Evolutionary conservation across 2,113 vertebrate species (phyloP).

Genomic region (Illadopsis cleaveri): DNA sequence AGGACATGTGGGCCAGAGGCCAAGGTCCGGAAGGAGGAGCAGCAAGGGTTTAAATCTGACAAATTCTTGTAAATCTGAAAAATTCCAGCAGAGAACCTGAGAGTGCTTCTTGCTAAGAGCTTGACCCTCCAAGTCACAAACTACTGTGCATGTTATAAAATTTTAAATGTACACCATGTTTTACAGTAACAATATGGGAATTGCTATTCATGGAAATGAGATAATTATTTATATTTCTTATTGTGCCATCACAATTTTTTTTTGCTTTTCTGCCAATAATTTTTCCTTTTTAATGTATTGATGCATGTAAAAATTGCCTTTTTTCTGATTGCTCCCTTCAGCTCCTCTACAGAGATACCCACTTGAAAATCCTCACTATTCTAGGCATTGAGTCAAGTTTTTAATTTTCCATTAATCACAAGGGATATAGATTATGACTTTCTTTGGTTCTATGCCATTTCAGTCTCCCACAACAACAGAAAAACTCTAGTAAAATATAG

Average conservation of each 20-base stretch:
- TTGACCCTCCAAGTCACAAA: background rate
- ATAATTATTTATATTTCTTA: background rate
- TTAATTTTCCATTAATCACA: background rate
- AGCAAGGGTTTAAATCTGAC: background rate
- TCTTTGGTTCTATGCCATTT: background rate
- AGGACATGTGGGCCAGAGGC: background rate
- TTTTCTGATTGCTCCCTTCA: background rate
- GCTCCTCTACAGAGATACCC: background rate
- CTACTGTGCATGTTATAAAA: background rate
- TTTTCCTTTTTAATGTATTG: background rate
- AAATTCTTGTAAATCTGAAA: background rate
- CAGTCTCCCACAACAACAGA: background rate
- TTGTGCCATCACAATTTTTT: background rate
- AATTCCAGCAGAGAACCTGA: background rate
- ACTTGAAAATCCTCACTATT: background rate
- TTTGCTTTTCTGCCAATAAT: background rate
- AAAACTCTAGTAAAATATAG: background rate
- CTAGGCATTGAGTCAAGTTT: background rate
- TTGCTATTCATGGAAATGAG: background rate
- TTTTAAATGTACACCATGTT: background rate
- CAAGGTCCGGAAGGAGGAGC: background rate
- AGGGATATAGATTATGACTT: background rate
- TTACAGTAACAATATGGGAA: background rate
- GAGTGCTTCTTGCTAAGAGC: background rate
- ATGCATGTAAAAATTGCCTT: background rate